Evolutionary conservation across 2,888 invertebrate genomes (phyloP), one percentile per base, ranked within the genome.

Genomic region (Archips crataeganus): DNA sequence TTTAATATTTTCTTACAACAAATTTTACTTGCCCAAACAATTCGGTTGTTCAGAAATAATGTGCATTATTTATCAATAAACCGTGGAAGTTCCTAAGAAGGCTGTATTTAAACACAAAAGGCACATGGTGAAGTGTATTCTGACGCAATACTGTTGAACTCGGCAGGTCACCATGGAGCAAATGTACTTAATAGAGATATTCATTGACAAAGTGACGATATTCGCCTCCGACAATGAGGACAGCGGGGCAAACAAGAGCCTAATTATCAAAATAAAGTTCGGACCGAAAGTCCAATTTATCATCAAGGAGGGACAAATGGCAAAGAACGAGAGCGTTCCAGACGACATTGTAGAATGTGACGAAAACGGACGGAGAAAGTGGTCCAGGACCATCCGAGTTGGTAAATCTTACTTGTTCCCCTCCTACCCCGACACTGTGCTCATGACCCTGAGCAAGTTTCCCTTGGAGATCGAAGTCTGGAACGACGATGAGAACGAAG

Each of bases 351-450:
- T 92, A 11, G 85, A 86, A 78, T 84, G 84, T 51, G 89, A 92
- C 70, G 87, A 87, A 57, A 77, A 84, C 34, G 92, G 91, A 1
- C 82, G 81, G 72, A 87, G 86, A 79, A 88, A 90, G 81, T 93
- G 87, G 86, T 82, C 90, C 64, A 85, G 91, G 84, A 84, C 83
- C 64, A 85, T 95, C 84, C 84, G 94, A 92, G 84, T 92, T 74
- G 89, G 95, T 87, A 95, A 95, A 90, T 95, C 96, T 0, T 93
- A 90, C 79, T 79, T 95, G 32, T 95, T 95, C 70, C 89, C 95
- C 6, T 90, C 92, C 34, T 93, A 90, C 68, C 89, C 95, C 4
- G 92, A 94, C 57, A 90, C 91, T 2, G 82, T 96, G 13, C 83
- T 94, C 0, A 84, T 89, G 77, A 89, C 88, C 47, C 82, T 96